Evolutionary conservation across 2,888 invertebrate genomes (phyloP), one percentile per base, ranked within the genome.

Genomic region (Drosophila suboccidentalis): DNA sequence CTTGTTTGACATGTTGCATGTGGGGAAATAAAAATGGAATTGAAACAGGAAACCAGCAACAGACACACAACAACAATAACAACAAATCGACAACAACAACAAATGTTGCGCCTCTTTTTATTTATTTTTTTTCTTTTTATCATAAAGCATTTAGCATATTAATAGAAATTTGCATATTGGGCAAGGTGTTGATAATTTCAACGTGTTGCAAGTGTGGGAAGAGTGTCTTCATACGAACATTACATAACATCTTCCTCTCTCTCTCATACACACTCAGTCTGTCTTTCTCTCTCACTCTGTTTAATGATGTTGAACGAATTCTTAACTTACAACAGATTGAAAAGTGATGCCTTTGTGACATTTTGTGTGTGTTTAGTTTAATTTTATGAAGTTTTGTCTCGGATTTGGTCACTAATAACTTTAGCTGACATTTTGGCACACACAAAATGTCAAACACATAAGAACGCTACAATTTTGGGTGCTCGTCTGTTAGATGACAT

Each of bases 81-180:
- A 53, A 51, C 60, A 47, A 58, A 59, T 53, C 38, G 34, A 36
- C 63, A 43, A n/a, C n/a, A 46, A 15, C 11, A 58, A 50, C 22
- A 68, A 64, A 71, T 57, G 87, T 67, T 72, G 85, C 85, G 72
- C 85, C 85, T 72, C 68, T 58, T 78, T 74, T 49, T 60, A 59
- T 66, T 65, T 47, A 26, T 26, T 29, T 29, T 29, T 26, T 26
- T 26, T 4, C 22, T 1, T 26, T 26, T 5, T 5, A 26, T 6
- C 77, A 68, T 68, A 46, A 46, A 67, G 71, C 88, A 86, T 72
- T 83, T 83, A 86, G 83, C 83, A 83, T 86, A 80, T 83, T 88
- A 83, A 82, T 77, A 77, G 67, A 79, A 73, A 83, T 88, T 82
- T 83, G 74, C 83, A 88, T 88, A 79, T 81, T 81, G 68, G 68